Conservation (phyloP, 2,113 vertebrate species). For the Oxyruncus cristatus region DNA sequence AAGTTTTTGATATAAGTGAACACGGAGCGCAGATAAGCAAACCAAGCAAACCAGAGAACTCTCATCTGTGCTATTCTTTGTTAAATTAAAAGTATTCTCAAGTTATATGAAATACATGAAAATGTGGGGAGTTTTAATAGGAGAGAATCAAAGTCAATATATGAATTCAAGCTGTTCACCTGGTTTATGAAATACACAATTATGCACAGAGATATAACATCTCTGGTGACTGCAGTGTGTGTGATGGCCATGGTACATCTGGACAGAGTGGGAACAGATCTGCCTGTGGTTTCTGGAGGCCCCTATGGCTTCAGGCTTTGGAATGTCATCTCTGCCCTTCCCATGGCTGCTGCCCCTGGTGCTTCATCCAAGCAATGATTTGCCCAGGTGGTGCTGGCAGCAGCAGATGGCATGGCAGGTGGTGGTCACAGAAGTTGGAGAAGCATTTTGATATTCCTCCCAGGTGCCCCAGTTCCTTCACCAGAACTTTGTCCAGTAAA, state of each 20-base stretch:
- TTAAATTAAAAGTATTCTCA: not conserved
- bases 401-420: conserved; percentile 57
- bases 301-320: not conserved
- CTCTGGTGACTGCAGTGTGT: not conserved
- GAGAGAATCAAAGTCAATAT: not conserved
- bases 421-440: not conserved
- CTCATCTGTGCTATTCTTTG: not conserved
- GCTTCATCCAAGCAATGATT: not conserved
- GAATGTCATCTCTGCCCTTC: conserved; percentile 26
- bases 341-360: not conserved
- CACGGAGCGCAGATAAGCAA: not conserved
- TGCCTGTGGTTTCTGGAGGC: not conserved
- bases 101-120: not conserved
- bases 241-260: not conserved
- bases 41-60: not conserved
- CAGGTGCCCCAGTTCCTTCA: conserved; percentile 5
- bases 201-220: not conserved
- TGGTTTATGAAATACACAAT: not conserved
- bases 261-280: rapidly evolving
- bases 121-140: not conserved
- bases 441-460: not conserved
- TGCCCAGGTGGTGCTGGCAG: conserved; percentile 38
- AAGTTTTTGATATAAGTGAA: conserved; percentile 10
- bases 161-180: not conserved
- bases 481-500: not conserved